A percentile compares a stretch with the other conserved stretches of the same genome.
Evolutionary conservation across 2,797 vertebrate genomes (phyloP).

Genomic region (Cirrhinus molitorella): DNA sequence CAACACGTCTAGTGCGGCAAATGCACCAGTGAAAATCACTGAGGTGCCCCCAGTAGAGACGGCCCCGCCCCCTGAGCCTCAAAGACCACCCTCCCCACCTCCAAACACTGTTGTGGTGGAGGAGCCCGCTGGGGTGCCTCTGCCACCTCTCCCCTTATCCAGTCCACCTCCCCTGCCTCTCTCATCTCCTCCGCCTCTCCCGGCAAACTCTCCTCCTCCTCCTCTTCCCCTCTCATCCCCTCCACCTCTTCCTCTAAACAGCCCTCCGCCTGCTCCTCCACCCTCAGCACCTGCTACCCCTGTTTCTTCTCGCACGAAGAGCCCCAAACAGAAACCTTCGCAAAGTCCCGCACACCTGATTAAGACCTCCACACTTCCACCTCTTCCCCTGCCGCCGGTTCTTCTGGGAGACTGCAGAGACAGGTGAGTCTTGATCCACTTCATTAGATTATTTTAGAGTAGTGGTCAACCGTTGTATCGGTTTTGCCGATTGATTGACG

Average conservation of each 20-base stretch:
- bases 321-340: conserved; percentile 73
- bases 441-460: background rate
- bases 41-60: conserved; percentile 63
- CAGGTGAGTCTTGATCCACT: conserved; percentile 83
- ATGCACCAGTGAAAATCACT: background rate
- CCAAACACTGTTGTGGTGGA: conserved; percentile 63
- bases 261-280: conserved; percentile 50
- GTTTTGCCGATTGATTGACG: too few species aligned
- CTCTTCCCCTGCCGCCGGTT: conserved; percentile 90
- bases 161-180: conserved; percentile 78
- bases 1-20: conserved; percentile 65
- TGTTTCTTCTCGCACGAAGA: conserved; percentile 73
- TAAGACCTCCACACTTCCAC: conserved; percentile 97
- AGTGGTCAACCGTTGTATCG: too few species aligned
- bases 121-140: conserved; percentile 67
- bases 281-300: conserved; percentile 48
- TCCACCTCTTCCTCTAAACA: conserved; percentile 72
- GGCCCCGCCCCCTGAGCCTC: conserved; percentile 54
- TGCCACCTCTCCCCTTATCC: conserved; percentile 72
- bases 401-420: conserved; percentile 92
- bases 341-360: conserved; percentile 79
- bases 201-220: conserved; percentile 77
- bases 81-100: conserved; percentile 74
- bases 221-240: conserved; percentile 71
- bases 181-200: conserved; percentile 76